These are phyloP conservation scores for Limosa lapponica DNA, from an alignment of 2,797 vertebrate species.

Conservation along the genomic window DNA sequence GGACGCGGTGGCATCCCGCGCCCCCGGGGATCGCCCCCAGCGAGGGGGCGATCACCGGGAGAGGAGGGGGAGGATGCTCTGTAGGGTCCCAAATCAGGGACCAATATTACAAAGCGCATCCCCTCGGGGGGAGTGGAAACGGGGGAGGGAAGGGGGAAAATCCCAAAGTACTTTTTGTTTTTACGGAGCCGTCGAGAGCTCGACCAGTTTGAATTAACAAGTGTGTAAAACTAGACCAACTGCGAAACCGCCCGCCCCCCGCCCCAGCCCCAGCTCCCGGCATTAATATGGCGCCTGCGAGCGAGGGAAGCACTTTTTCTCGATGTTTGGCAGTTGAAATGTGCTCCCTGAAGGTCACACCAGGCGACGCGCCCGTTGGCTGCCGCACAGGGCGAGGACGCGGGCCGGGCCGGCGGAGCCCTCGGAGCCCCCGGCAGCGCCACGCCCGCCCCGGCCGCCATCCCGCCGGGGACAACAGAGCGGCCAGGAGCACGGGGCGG, in stretches of 20 bases:
- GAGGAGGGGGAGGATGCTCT: background rate
- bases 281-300: conserved; percentile 36
- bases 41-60: background rate
- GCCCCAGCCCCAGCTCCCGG: background rate
- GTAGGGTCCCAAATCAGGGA: background rate
- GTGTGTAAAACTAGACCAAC: background rate
- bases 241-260: background rate
- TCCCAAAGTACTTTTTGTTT: background rate
- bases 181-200: background rate
- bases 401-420: background rate
- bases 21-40: background rate
- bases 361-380: background rate
- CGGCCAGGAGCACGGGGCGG: background rate
- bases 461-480: background rate
- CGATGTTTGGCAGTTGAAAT: background rate
- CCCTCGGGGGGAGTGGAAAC: background rate
- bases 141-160: background rate
- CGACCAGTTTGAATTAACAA: background rate
- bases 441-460: background rate
- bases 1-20: background rate
- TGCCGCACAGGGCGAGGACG: background rate
- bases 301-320: background rate
- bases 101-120: background rate
- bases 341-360: conserved; percentile 35
- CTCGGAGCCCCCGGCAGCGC: conserved; percentile 5